Percentiles rank a stretch among this genome's conserved stretches.
Evolutionary conservation across 2,797 vertebrate species (phyloP).

Genomic region (Pteronotus mesoamericanus): DNA sequence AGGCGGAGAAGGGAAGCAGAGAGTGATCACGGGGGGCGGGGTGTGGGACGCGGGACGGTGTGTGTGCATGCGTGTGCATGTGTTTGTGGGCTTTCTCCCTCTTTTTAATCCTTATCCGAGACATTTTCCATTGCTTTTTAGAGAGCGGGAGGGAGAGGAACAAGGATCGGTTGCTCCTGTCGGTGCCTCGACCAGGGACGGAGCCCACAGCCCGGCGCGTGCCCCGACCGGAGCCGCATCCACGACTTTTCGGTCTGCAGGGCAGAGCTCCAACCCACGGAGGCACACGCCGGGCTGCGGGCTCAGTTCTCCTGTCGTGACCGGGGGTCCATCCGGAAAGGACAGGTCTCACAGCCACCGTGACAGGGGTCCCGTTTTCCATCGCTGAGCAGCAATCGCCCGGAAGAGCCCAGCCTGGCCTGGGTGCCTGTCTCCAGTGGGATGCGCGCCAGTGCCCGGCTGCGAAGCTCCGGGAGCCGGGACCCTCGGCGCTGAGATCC

Average conservation of each 20-base stretch:
- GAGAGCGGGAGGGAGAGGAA: too few relatives aligned
- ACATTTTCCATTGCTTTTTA: too few relatives aligned
- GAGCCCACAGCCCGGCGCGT: too few relatives aligned
- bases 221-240: too few relatives aligned
- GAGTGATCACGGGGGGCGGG: fast-evolving
- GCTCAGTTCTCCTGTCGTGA: neutral
- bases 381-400: neutral
- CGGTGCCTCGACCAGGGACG: too few relatives aligned
- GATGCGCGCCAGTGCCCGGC: fast-evolving
- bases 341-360: neutral
- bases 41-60: fast-evolving
- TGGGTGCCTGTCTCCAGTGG: neutral
- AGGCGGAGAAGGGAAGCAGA: fast-evolving
- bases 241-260: too few relatives aligned
- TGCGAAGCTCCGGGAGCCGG: neutral
- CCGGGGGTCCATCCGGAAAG: neutral
- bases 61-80: neutral
- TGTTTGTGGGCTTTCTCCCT: too few relatives aligned
- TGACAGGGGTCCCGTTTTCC: neutral
- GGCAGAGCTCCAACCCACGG: too few relatives aligned
- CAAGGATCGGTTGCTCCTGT: too few relatives aligned
- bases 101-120: too few relatives aligned
- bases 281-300: too few relatives aligned
- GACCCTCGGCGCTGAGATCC: neutral
- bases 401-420: neutral